A percentile compares a stretch with the other conserved stretches of the same genome.
Evolutionary conservation across 2,888 invertebrate genomes (phyloP).

Genomic region (Nephrotoma appendiculata): DNA sequence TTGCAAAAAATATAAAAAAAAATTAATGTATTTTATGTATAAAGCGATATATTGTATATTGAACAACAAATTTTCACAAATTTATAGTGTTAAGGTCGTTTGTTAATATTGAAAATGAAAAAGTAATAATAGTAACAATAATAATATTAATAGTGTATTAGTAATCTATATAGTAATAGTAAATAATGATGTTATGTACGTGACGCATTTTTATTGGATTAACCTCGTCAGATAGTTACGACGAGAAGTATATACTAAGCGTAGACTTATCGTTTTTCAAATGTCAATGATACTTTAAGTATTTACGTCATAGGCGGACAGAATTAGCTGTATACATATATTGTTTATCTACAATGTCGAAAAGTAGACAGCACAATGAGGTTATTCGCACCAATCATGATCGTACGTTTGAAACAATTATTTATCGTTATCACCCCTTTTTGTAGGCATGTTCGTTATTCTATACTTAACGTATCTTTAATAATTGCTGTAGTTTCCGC

Average conservation of each 20-base stretch:
- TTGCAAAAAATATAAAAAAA: background rate
- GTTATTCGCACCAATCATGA: background rate
- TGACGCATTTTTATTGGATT: background rate
- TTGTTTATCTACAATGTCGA: background rate
- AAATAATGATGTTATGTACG: background rate
- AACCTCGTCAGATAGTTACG: background rate
- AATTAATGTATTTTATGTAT: background rate
- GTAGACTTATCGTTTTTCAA: background rate
- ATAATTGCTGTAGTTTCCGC: no score
- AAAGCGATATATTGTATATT: background rate
- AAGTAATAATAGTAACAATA: background rate
- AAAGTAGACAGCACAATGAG: background rate
- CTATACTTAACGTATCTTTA: no score
- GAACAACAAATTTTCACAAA: background rate
- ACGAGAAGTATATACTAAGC: background rate
- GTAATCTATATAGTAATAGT: background rate
- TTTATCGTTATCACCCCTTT: no score
- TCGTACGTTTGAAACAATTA: background rate
- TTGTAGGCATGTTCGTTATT: no score
- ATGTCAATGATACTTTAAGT: background rate
- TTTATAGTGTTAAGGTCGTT: background rate
- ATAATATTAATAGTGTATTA: no score
- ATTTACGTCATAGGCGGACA: no score
- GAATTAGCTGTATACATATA: background rate
- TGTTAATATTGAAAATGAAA: background rate